Base-by-base conservation (phyloP, 2,888 invertebrate genomes). In the Chrysopilus asiliformis region DNA sequence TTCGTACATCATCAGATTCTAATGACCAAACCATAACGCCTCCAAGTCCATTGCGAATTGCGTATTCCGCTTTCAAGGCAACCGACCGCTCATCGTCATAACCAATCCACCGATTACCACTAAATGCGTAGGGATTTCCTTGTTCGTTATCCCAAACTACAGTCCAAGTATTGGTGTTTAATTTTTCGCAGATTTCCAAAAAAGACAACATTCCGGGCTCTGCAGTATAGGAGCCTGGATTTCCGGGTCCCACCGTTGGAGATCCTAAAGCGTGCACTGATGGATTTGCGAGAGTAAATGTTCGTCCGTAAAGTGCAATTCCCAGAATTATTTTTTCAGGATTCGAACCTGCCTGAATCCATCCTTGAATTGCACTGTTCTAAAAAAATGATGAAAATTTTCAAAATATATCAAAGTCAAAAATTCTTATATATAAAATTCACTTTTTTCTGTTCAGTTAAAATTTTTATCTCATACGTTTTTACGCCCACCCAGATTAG, bases 11-110 rank as follows among this genome's bases (percentile, higher is more conserved):
- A 38, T 74, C 74, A 1, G 68, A 69, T 47, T 75, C 75, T 9
- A 75, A 53, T 16, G 71, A 68, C 74, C 74, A 75, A 4, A 72
- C 48, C 73, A 74, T 73, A 2, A 60, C 65, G 35, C 73, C 76
- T 18, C 66, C 72, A 4, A 74, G 47, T 44, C 63, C 44, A 45
- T 50, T 29, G 39, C 55, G 41, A 57, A 66, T 52, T 42, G 34
- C 39, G 9, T 33, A 35, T 10, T 36, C 27, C 48, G 66, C 66
- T 56, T 65, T 65, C 5, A 49, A 36, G 25, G 39, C 43, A 20
- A 61, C 46, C 16, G 61, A 60, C 36, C 50, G 39, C 6, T 44
- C 42, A 42, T 59, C 51, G 36, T 66, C 66, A 44, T 61, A 66
- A 2, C 63, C 60, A 25, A 65, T 49, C 65, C 65, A 66, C 39